Percentiles rank a stretch among this genome's conserved stretches.
phyloP scores from a whole-genome alignment of 2,888 invertebrate species.

The Poecilus cupreus region DNA sequence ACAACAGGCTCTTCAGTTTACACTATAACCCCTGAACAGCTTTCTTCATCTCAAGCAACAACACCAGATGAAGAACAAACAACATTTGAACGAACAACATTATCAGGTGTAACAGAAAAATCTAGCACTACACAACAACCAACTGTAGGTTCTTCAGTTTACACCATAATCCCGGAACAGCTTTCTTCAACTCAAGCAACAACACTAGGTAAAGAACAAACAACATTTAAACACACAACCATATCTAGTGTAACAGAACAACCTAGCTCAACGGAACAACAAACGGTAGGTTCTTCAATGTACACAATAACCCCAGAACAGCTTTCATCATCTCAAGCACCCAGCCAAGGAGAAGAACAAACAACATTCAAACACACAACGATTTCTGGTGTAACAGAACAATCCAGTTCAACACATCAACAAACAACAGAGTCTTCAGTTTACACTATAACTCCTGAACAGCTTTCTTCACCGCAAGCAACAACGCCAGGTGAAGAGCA shows the following conservation, averaged over 20 bases:
- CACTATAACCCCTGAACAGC: background rate
- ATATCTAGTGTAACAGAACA: background rate
- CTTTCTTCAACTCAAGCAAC: slow-evolving; percentile 13
- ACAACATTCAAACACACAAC: background rate
- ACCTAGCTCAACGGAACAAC: slow-evolving; percentile 15
- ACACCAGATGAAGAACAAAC: background rate
- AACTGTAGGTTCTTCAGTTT: background rate
- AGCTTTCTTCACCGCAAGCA: background rate
- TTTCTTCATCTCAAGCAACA: background rate
- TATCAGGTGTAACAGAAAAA: background rate
- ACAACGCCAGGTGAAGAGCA: slow-evolving; percentile 2
- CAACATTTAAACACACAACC: background rate
- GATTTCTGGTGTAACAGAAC: background rate
- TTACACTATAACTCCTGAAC: slow-evolving; percentile 14
- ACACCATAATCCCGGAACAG: slow-evolving; percentile 9
- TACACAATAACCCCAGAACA: slow-evolving; percentile 18
- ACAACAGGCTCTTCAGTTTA: background rate
- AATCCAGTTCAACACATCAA: background rate
- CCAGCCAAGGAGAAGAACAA: background rate
- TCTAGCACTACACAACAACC: background rate
- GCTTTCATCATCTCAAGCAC: background rate
- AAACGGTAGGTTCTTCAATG: background rate
- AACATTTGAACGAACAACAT: background rate
- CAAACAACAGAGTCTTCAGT: background rate
- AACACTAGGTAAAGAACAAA: slow-evolving; percentile 23